Evolutionary conservation across 2,113 vertebrate species (phyloP).

Genomic region (Forbesichthys papilliferus): DNA sequence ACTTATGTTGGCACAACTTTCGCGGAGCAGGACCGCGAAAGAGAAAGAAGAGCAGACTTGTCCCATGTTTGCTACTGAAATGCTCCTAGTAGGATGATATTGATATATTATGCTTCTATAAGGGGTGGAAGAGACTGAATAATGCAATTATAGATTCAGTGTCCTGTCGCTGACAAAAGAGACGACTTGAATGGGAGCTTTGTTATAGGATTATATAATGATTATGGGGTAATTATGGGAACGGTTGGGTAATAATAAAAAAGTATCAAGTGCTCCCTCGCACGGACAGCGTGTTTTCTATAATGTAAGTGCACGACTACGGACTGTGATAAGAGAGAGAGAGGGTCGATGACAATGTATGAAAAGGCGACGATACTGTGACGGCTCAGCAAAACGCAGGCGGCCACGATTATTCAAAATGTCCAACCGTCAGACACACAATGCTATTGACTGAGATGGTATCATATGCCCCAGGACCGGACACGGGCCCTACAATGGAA

Average conservation of each 20-base stretch:
- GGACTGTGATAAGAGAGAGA: slow-evolving; percentile 79
- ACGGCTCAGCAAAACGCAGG: slow-evolving; percentile 84
- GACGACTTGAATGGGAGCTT: slow-evolving; percentile 95
- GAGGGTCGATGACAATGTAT: slow-evolving; percentile 82
- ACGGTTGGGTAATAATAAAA: slow-evolving; percentile 90
- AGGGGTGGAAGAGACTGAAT: slow-evolving; percentile 81
- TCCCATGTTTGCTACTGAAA: slow-evolving; percentile 71
- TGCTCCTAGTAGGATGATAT: slow-evolving; percentile 73
- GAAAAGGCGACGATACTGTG: slow-evolving; percentile 72
- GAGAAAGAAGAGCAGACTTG: slow-evolving; percentile 55
- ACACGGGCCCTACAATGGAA: slow-evolving; percentile 59
- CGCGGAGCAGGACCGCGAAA: slow-evolving; percentile 67
- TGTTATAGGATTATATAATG: slow-evolving; percentile 99
- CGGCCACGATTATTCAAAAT: slow-evolving; percentile 90
- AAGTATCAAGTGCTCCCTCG: slow-evolving; percentile 86
- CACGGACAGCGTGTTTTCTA: slow-evolving; percentile 86
- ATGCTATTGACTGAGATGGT: slow-evolving; percentile 86
- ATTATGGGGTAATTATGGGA: slow-evolving; percentile 97
- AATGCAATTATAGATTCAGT: slow-evolving; percentile 98
- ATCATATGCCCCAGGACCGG: slow-evolving; percentile 77
- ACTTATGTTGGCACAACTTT: slow-evolving; percentile 90
- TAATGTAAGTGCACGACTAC: slow-evolving; percentile 81
- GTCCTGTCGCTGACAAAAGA: slow-evolving; percentile 96
- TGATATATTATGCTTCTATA: slow-evolving; percentile 83
- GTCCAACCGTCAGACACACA: slow-evolving; percentile 83